phyloP scores from a whole-genome alignment of 2,797 vertebrate genomes.

The Onychomys leucogaster region DNA sequence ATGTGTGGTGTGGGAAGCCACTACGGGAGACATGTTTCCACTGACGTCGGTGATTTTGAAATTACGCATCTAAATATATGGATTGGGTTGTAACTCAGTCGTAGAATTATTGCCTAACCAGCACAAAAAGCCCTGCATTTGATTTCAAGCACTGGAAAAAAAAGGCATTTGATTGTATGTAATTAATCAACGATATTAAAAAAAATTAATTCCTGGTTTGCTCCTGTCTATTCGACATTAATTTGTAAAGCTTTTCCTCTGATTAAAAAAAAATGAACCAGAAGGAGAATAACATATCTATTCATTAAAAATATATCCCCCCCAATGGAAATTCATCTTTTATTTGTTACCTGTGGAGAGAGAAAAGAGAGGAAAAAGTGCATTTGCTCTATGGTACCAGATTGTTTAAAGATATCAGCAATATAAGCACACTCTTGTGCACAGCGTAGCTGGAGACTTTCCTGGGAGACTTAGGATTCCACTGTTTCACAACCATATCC shows the following conservation, averaged over 20 bases:
- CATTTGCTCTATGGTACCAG: conserved; percentile 37
- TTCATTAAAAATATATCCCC: conserved; percentile 41
- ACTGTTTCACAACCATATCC: background rate
- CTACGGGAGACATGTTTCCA: background rate
- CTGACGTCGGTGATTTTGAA: conserved; percentile 13
- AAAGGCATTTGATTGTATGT: background rate
- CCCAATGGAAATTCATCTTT: conserved; percentile 32
- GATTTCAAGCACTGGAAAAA: background rate
- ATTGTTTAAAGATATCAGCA: background rate
- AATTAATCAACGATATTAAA: background rate
- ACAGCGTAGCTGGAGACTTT: conserved; percentile 9
- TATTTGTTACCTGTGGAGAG: conserved; percentile 16
- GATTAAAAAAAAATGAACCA: conserved; percentile 59
- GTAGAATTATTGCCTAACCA: background rate
- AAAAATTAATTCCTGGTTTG: conserved; percentile 50
- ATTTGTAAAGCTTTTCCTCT: conserved; percentile 54
- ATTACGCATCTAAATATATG: background rate
- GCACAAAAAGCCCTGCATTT: background rate
- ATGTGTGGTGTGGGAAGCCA: background rate
- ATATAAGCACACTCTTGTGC: background rate
- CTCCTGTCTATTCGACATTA: conserved; percentile 35
- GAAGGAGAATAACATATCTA: background rate
- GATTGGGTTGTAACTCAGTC: background rate
- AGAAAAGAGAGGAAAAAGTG: background rate
- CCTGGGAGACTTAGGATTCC: conserved; percentile 23